Conservation (phyloP, 2,797 vertebrate genomes). For the Danio albolineatus region DNA sequence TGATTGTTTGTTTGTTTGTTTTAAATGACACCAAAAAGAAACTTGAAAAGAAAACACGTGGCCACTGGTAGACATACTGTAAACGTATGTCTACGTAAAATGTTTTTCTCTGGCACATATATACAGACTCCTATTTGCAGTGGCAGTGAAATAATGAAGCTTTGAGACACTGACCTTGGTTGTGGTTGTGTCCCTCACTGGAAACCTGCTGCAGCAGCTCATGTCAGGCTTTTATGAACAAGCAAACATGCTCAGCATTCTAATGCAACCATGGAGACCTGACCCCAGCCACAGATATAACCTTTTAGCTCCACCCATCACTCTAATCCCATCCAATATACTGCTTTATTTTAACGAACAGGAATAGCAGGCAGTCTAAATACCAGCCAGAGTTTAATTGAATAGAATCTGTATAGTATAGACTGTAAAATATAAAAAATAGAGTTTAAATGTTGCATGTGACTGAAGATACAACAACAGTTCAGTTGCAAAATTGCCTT, state of each 20-base stretch:
- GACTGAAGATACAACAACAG: background rate
- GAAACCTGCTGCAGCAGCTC: constrained; percentile 27
- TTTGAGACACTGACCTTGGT: constrained; percentile 61
- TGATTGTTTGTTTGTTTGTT: background rate
- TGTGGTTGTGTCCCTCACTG: constrained; percentile 47
- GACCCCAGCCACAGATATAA: constrained; percentile 43
- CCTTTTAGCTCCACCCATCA: constrained; percentile 25
- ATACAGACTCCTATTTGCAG: constrained; percentile 34
- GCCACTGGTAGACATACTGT: constrained; percentile 53
- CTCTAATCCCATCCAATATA: constrained; percentile 6
- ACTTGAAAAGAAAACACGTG: constrained; percentile 39
- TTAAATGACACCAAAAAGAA: background rate
- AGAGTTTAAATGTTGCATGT: background rate
- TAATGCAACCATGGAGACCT: constrained; percentile 59
- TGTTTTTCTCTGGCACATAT: constrained; percentile 21
- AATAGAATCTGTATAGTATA: background rate
- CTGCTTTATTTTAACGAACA: constrained; percentile 32
- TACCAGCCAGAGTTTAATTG: background rate
- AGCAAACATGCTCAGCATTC: constrained; percentile 59
- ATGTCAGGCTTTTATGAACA: constrained; percentile 61
- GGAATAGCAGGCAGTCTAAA: background rate
- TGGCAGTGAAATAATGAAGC: constrained; percentile 19
- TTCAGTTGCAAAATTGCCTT: background rate
- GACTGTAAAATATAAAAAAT: background rate
- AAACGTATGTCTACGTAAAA: constrained; percentile 6